Evolutionary conservation across 2,797 vertebrate species (phyloP).

Genomic region (Paramormyrops hopkinsi): DNA sequence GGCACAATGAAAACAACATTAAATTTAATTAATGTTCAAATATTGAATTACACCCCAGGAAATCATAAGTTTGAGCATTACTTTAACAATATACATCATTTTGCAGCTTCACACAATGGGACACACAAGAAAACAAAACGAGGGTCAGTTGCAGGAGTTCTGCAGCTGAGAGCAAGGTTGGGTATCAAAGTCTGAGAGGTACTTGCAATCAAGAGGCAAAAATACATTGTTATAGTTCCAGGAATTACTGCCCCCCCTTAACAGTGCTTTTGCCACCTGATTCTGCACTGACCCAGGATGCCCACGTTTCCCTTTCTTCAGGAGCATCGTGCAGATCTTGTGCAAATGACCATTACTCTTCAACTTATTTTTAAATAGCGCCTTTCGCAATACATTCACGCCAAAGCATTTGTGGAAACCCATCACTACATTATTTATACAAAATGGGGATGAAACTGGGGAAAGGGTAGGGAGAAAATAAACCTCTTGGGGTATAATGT

Average conservation of each 20-base stretch:
- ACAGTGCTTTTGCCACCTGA: not conserved
- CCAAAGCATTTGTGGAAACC: not conserved
- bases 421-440: not conserved
- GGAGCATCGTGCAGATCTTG: not conserved
- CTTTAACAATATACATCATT: not conserved
- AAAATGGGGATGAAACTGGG: not conserved
- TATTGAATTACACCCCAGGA: slow-evolving; percentile 9
- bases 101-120: not conserved
- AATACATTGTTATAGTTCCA: not conserved
- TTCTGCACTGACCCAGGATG: not conserved
- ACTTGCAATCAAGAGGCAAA: not conserved
- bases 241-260: not conserved
- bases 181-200: not conserved
- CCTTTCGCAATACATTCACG: not conserved
- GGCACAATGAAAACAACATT: not conserved
- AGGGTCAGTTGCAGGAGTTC: not conserved
- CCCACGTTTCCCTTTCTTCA: not conserved
- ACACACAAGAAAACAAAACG: not conserved
- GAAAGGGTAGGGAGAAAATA: not conserved
- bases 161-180: not conserved
- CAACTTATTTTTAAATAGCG: not conserved
- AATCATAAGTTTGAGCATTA: slow-evolving; percentile 1
- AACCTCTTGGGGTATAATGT: not conserved
- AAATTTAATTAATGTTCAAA: slow-evolving; percentile 1
- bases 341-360: not conserved